phyloP scores from a whole-genome alignment of 2,888 invertebrate species.

The Zhuqinia jingwanae region DNA sequence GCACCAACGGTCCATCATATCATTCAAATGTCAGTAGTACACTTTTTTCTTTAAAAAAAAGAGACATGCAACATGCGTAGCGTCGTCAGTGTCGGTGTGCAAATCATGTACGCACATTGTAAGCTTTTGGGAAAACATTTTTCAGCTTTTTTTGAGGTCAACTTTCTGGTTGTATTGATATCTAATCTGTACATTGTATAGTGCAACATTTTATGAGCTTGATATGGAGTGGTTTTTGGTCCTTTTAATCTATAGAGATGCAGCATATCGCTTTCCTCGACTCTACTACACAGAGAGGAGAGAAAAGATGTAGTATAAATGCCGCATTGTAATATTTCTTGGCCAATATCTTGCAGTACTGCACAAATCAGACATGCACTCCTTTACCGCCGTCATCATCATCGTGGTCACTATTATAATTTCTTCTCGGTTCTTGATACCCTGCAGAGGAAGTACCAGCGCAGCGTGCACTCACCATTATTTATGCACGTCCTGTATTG shows the following conservation, averaged over 20 bases:
- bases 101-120: conserved; percentile 41
- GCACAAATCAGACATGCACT: conserved; percentile 15
- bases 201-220: not conserved
- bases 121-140: conserved; percentile 17
- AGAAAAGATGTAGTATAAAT: not conserved
- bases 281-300: not conserved
- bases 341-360: too few relatives aligned
- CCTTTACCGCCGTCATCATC: conserved; percentile 27
- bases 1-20: conserved; percentile 28
- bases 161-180: conserved; percentile 47
- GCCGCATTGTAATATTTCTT: not conserved
- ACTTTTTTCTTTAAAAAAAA: not conserved
- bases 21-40: conserved; percentile 19
- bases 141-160: conserved; percentile 45
- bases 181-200: conserved; percentile 12
- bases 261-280: not conserved
- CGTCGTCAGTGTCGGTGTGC: conserved; percentile 6
- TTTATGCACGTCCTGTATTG: conserved; percentile 40
- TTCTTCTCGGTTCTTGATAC: not conserved
- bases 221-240: too few relatives aligned
- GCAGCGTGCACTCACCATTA: conserved; percentile 14
- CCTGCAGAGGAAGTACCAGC: conserved; percentile 43
- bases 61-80: conserved; percentile 40
- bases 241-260: not conserved
- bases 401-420: not conserved